A percentile compares a stretch with the other conserved stretches of the same genome.
These are phyloP conservation scores for Agriotes lineatus DNA, from an alignment of 2,888 invertebrate genomes.

Conservation along the genomic window DNA sequence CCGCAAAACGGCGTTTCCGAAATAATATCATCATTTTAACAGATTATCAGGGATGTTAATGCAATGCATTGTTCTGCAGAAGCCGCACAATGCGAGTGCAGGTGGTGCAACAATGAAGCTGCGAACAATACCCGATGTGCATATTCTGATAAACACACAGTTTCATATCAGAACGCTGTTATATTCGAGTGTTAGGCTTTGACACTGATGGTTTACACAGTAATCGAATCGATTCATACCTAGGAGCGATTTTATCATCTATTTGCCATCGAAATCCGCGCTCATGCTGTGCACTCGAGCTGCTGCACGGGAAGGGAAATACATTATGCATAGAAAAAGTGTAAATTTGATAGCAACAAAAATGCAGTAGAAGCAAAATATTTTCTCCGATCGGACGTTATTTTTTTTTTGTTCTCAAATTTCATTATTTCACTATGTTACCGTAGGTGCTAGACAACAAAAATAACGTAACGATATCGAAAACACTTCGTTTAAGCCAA, in stretches of 20 bases:
- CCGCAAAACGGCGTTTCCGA: slow-evolving; percentile 45
- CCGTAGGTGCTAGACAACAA: no score
- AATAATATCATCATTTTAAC: slow-evolving; percentile 50
- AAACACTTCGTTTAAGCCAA: no score
- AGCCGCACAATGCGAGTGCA: slow-evolving; percentile 52
- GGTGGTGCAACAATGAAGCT: slow-evolving; percentile 51
- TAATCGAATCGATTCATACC: slow-evolving; percentile 26
- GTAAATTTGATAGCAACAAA: no score
- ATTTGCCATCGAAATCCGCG: neutral
- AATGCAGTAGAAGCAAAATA: no score
- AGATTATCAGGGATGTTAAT: slow-evolving; percentile 56
- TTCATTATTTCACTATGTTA: no score
- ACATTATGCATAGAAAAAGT: no score
- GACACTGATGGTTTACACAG: slow-evolving; percentile 34
- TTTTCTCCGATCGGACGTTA: no score
- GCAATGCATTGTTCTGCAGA: slow-evolving; percentile 54
- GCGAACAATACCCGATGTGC: slow-evolving; percentile 58
- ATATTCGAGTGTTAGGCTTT: slow-evolving; percentile 48
- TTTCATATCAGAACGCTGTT: slow-evolving; percentile 45
- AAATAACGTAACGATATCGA: no score
- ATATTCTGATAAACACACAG: slow-evolving; percentile 56
- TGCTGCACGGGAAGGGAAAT: no score
- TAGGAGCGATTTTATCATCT: neutral
- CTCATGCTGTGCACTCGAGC: no score
- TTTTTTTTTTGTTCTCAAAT: no score